Evolutionary conservation across 1,140 invertebrate species (phyloP).

Genomic region (Drosophila nannoptera): DNA sequence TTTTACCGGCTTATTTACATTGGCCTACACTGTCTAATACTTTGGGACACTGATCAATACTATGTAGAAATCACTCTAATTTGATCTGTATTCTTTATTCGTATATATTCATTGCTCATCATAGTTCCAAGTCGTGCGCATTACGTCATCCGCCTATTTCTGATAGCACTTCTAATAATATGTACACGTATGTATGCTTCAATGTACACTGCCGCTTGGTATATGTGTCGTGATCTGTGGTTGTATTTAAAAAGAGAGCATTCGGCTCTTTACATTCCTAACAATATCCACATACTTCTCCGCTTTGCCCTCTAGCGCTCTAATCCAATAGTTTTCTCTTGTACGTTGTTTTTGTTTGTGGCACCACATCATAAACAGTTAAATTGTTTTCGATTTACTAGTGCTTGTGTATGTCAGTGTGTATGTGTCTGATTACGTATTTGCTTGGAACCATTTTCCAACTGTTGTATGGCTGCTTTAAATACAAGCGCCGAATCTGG

Average conservation of each 20-base stretch:
- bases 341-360: conserved; percentile 59
- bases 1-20: conserved; percentile 10
- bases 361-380: conserved; percentile 62
- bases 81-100: conserved; percentile 2
- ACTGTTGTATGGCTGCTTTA: conserved; percentile 58
- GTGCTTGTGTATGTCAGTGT: conserved; percentile 26
- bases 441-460: conserved; percentile 2
- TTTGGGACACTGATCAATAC: not conserved
- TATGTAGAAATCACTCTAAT: not conserved
- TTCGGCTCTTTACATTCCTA: conserved; percentile 44
- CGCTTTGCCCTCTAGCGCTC: conserved; percentile 19
- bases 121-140: conserved; percentile 61
- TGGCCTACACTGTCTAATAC: conserved; percentile 17
- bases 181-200: conserved; percentile 11
- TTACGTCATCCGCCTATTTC: conserved; percentile 78
- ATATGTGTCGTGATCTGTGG: conserved; percentile 20
- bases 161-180: conserved; percentile 77
- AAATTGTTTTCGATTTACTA: conserved; percentile 56
- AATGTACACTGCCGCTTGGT: conserved; percentile 16
- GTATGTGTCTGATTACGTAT: conserved; percentile 9
- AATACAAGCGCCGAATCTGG: conserved; percentile 23
- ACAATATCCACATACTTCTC: conserved; percentile 22
- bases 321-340: conserved; percentile 12
- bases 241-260: conserved; percentile 34
- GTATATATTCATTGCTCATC: conserved; percentile 50